phyloP scores from a whole-genome alignment of 2,888 invertebrate species.

The Drosophila nr. perissopoda region DNA sequence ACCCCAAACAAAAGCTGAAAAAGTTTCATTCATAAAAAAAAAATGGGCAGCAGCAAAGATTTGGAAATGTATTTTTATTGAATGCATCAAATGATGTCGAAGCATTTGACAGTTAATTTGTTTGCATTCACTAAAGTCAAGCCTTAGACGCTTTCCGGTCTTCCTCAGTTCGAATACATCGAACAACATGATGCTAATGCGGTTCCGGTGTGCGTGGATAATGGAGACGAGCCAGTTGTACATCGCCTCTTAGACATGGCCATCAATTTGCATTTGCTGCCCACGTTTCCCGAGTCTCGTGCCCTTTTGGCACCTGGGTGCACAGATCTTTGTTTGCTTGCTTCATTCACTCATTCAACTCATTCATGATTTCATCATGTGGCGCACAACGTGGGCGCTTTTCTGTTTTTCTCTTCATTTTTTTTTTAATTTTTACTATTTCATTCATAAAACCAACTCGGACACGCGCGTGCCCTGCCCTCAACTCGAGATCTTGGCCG shows the following conservation, averaged over 20 bases:
- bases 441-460: constrained; percentile 70
- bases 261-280: constrained; percentile 81
- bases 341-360: constrained; percentile 54
- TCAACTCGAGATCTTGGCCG: constrained; percentile 21
- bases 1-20: constrained; percentile 40
- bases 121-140: constrained; percentile 59
- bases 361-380: constrained; percentile 78
- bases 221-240: constrained; percentile 49
- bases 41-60: constrained; percentile 36
- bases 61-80: constrained; percentile 68
- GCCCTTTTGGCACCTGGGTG: constrained; percentile 79
- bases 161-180: constrained; percentile 35
- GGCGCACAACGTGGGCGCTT: constrained; percentile 65
- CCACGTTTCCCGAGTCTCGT: constrained; percentile 59
- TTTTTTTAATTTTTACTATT: constrained; percentile 48
- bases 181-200: constrained; percentile 71
- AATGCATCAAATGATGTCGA: constrained; percentile 65
- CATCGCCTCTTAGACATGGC: constrained; percentile 59
- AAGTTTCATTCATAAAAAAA: constrained; percentile 44
- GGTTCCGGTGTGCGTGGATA: constrained; percentile 77
- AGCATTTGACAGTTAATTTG: constrained; percentile 79
- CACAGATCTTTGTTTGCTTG: constrained; percentile 18
- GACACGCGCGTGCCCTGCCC: constrained; percentile 47
- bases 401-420: background rate
- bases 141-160: constrained; percentile 64